phyloP scores from a whole-genome alignment of 2,797 vertebrate genomes.

The Rhynchonycteris naso region DNA sequence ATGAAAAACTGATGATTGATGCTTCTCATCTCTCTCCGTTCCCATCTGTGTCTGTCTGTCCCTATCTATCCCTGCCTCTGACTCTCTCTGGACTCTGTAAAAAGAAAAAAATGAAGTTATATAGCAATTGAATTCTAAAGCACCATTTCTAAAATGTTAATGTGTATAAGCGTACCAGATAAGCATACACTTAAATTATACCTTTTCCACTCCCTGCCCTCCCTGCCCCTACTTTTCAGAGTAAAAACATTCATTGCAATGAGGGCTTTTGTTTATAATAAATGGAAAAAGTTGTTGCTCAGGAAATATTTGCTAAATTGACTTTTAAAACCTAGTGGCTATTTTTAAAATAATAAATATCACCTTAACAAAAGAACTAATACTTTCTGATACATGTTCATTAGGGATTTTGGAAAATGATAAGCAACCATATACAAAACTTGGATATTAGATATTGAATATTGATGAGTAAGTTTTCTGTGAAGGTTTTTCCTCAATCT shows the following conservation, averaged over 20 bases:
- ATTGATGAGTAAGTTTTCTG: neutral
- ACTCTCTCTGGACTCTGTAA: no score
- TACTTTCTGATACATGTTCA: neutral
- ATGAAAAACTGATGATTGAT: no score
- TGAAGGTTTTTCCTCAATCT: neutral
- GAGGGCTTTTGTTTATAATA: neutral
- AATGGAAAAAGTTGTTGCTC: neutral
- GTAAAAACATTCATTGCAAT: neutral
- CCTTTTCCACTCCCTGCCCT: neutral
- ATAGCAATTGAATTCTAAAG: slow-evolving; percentile 3
- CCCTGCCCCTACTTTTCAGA: neutral
- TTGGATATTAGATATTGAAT: neutral
- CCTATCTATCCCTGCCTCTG: no score
- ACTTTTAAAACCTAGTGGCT: slow-evolving; percentile 32
- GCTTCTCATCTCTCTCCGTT: no score
- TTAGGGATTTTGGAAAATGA: neutral
- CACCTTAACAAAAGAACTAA: neutral
- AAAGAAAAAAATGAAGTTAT: no score
- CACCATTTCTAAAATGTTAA: neutral
- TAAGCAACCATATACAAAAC: neutral
- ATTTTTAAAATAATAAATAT: slow-evolving; percentile 47
- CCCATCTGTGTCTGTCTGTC: no score
- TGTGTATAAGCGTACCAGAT: neutral
- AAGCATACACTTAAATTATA: neutral
- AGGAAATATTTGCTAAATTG: slow-evolving; percentile 25